Base-by-base conservation (phyloP, 2,888 invertebrate species). In the Plebejus anna region DNA sequence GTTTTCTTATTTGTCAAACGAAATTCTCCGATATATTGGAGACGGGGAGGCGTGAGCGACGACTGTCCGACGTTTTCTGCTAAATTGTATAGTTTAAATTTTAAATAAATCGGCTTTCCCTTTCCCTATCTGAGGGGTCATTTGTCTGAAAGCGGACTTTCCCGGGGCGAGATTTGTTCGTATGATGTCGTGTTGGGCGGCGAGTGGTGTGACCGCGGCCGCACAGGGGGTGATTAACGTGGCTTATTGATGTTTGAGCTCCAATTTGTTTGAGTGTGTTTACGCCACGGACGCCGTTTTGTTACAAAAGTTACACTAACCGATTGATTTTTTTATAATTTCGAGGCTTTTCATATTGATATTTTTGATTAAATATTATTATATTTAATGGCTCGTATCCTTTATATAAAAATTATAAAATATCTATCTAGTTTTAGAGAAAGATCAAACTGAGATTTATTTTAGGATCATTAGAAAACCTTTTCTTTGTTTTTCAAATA, bases 61-160 rank as follows among this genome's bases (percentile, higher is more conserved):
- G 87, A 88, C 88, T 90, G 86, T 92, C 92, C 90, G 90, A 91
- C 89, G 82, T 88, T 87, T 88, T 87, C 84, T 84, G 87, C 87
- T 87, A 90, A 90, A 91, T 90, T 90, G 90, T 90, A 90, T 89
- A 89, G 90, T 90, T 91, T n/a, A n/a, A n/a, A 90, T 93, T 92
- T 91, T 87, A 90, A 90, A 92, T 91, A 92, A 91, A 94, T 93
- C 87, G 89, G 85, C 88, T 89, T 88, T 85, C 87, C 86, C 85
- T 85, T 89, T 87, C 84, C 88, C 88, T 90, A 89, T 91, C 89
- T 88, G 87, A 86, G 89, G 89, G 86, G 84, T 87, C 88, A 90
- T 92, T 92, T 91, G 89, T 91, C 90, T 89, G 86, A 84, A 87
- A 84, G 85, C 83, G 82, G 85, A 84, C 83, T 90, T 90, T 85